These are phyloP conservation scores for Epinephelus lanceolatus DNA, from an alignment of 2,113 vertebrate species.

Conservation along the genomic window DNA sequence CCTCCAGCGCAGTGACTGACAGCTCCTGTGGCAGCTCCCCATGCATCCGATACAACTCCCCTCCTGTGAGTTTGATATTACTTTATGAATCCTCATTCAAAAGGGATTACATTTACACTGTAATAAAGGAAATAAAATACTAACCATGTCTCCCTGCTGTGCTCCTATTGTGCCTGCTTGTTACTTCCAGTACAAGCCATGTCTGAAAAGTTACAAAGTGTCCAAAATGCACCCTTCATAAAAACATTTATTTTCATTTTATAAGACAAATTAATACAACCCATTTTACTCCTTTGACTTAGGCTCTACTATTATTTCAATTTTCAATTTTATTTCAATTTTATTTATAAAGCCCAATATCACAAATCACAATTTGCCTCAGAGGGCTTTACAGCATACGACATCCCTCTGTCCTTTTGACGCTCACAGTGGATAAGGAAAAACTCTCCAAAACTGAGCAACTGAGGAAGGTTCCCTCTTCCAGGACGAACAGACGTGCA, in stretches of 20 bases:
- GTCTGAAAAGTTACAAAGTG: neutral
- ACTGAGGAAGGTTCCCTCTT: no score
- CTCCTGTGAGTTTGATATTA: slow-evolving; percentile 89
- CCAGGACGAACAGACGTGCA: no score
- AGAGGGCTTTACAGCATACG: no score
- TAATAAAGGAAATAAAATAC: slow-evolving; percentile 8
- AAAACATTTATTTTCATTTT: neutral
- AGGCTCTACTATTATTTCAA: neutral
- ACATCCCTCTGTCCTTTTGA: no score
- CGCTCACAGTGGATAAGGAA: no score
- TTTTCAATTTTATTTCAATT: no score
- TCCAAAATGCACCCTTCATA: neutral
- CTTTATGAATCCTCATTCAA: slow-evolving; percentile 25
- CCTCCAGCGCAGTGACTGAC: slow-evolving; percentile 87
- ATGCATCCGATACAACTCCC: slow-evolving; percentile 92
- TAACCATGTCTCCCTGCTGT: neutral
- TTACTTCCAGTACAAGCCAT: neutral
- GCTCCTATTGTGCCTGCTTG: neutral
- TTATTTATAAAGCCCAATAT: no score
- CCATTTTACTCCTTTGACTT: neutral
- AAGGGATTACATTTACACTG: slow-evolving; percentile 17
- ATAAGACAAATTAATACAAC: no score
- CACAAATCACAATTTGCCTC: no score
- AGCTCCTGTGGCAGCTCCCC: slow-evolving; percentile 93
- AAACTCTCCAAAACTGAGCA: no score